Conservation (phyloP, 2,797 vertebrate genomes). For the Falco peregrinus region DNA sequence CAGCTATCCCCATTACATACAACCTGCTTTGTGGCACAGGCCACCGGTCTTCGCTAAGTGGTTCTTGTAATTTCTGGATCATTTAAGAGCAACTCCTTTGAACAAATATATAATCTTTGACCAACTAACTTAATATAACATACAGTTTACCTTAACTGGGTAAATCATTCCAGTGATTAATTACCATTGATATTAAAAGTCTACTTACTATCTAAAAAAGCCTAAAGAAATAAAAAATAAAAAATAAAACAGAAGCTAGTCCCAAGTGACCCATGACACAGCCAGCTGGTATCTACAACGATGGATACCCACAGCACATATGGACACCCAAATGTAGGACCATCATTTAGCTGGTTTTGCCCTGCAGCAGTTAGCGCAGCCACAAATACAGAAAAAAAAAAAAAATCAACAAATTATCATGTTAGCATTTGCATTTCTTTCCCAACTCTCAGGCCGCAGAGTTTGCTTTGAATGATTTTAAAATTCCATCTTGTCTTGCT, state of each 20-base stretch:
- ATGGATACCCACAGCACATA: background rate
- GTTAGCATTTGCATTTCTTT: background rate
- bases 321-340: background rate
- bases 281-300: background rate
- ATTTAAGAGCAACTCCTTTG: background rate
- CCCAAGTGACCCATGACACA: background rate
- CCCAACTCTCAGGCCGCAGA: background rate
- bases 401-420: background rate
- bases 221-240: background rate
- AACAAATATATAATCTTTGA: background rate
- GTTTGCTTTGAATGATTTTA: background rate
- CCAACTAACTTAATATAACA: background rate
- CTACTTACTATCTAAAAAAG: background rate
- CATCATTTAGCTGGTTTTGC: background rate
- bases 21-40: background rate
- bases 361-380: background rate
- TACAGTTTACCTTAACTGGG: background rate
- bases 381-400: background rate
- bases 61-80: background rate
- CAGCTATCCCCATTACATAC: background rate
- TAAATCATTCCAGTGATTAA: background rate
- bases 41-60: background rate
- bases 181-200: background rate
- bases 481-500: background rate
- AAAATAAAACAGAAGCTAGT: background rate